Evolutionary conservation across 2,888 invertebrate genomes (phyloP).

Genomic region (Trissoscelio sp.): DNA sequence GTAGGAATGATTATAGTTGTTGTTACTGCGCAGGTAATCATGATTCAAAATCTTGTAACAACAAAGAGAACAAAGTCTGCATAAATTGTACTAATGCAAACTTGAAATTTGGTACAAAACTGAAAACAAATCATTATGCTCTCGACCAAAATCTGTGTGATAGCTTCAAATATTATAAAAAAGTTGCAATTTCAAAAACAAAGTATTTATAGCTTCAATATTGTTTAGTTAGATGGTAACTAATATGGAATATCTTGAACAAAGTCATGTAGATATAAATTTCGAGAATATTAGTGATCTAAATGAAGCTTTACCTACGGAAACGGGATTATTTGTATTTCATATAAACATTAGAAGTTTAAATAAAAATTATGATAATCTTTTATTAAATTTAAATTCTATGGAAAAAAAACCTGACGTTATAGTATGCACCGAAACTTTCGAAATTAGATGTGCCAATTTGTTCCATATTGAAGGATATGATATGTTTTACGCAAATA

Average conservation of each 20-base stretch:
- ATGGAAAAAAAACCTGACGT: neutral
- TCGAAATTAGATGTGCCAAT: neutral
- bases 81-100: neutral
- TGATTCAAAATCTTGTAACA: neutral
- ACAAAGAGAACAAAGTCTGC: neutral
- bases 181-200: slow-evolving; percentile 1
- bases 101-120: neutral
- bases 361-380: slow-evolving; percentile 1
- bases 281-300: neutral
- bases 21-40: neutral
- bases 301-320: neutral
- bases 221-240: too few species aligned
- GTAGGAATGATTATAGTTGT: neutral
- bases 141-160: neutral
- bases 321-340: neutral
- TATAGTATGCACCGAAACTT: neutral
- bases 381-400: neutral
- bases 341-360: neutral
- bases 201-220: neutral
- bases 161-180: neutral
- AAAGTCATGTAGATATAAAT: neutral
- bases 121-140: neutral
- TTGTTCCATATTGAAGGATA: too few species aligned
- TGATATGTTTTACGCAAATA: too few species aligned
- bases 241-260: too few species aligned